A percentile compares a stretch with the other conserved stretches of the same genome.
These are phyloP conservation scores for Anguilla marmorata DNA, from an alignment of 2,797 vertebrate genomes.

Conservation along the genomic window DNA sequence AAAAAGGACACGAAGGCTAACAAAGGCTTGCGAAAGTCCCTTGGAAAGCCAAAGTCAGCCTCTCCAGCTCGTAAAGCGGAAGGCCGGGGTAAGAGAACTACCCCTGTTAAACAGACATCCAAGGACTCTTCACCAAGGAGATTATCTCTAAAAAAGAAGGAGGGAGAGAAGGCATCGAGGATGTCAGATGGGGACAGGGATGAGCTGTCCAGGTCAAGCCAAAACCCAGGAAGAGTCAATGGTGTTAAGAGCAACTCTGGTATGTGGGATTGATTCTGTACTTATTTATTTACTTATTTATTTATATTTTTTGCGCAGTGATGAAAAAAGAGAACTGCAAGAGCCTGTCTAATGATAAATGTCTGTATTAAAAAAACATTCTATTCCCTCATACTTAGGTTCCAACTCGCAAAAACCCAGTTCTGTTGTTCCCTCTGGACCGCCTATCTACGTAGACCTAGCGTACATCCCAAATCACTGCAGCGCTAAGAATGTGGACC, in stretches of 20 bases:
- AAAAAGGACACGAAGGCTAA: slow-evolving; percentile 87
- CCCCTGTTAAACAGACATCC: slow-evolving; percentile 76
- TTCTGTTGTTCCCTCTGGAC: slow-evolving; percentile 69
- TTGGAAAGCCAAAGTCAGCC: slow-evolving; percentile 82
- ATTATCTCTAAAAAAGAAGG: slow-evolving; percentile 77
- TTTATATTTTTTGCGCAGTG: neutral
- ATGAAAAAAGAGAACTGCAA: neutral
- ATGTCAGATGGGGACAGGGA: slow-evolving; percentile 75
- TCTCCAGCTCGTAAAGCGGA: slow-evolving; percentile 81
- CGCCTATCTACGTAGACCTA: slow-evolving; percentile 93
- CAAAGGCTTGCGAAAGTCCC: slow-evolving; percentile 80
- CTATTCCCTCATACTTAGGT: slow-evolving; percentile 40
- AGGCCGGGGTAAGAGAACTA: slow-evolving; percentile 81
- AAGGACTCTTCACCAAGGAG: slow-evolving; percentile 74
- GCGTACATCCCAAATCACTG: slow-evolving; percentile 99
- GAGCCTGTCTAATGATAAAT: neutral
- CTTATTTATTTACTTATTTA: neutral
- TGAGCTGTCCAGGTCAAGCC: slow-evolving; percentile 79
- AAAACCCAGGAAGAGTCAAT: slow-evolving; percentile 81
- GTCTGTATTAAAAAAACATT: slow-evolving; percentile 14
- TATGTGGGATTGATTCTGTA: slow-evolving; percentile 50
- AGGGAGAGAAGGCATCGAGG: slow-evolving; percentile 78
- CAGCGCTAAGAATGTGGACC: slow-evolving; percentile 95
- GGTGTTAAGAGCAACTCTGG: slow-evolving; percentile 82
- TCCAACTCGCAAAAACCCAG: slow-evolving; percentile 76